Conservation (phyloP, 23 tunicate genomes). For the Diplosoma virens region DNA sequence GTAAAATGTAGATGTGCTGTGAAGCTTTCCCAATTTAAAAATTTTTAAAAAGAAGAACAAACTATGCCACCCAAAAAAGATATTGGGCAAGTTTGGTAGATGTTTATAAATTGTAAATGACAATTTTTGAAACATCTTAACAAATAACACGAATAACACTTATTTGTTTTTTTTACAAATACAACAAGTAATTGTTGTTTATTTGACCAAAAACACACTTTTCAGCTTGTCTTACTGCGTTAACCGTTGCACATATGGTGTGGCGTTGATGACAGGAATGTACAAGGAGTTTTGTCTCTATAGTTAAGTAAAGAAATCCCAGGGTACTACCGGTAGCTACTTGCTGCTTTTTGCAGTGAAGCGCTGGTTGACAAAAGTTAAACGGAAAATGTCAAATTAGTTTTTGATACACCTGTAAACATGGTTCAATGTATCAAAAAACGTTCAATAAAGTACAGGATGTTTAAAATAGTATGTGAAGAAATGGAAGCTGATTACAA, state of each 20-base stretch:
- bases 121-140: no score
- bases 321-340: neutral
- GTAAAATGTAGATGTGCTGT: no score
- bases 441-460: neutral
- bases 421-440: constrained; percentile 9
- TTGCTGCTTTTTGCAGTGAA: neutral
- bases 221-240: no score
- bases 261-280: neutral
- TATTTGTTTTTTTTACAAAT: no score
- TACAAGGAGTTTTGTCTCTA: neutral
- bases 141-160: no score
- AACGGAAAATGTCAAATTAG: constrained; percentile 8
- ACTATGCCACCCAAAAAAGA: no score
- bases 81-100: no score
- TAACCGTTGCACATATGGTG: neutral
- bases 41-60: no score
- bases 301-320: neutral
- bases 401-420: neutral
- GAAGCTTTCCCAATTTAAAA: no score
- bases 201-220: no score
- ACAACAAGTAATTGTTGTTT: no score
- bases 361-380: constrained; percentile 19
- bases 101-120: no score
- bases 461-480: neutral
- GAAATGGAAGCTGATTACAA: constrained; percentile 21